Evolutionary conservation across 2,797 vertebrate genomes (phyloP).

Genomic region (Argyrosomus regius): DNA sequence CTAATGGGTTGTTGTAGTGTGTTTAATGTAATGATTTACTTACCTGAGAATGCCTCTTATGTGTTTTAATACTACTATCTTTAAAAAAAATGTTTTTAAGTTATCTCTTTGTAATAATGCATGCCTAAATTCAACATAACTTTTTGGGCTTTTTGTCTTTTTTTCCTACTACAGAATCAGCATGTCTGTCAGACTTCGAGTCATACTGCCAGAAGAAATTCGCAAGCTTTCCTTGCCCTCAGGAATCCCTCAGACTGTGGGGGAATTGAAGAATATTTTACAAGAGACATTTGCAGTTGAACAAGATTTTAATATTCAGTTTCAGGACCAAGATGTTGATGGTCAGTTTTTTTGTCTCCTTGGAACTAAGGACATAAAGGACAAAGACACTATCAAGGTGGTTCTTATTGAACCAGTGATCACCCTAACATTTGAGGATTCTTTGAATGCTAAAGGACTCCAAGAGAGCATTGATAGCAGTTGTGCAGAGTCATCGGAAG

Average conservation of each 20-base stretch:
- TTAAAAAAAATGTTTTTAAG: no score
- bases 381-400: conserved; percentile 48
- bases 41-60: no score
- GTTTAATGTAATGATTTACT: no score
- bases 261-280: background rate
- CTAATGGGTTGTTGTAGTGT: no score
- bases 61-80: no score
- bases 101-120: no score
- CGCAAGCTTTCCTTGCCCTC: conserved; percentile 1
- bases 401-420: conserved; percentile 32
- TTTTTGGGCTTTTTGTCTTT: background rate
- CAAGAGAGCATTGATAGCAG: no score
- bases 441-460: conserved; percentile 1
- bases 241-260: background rate
- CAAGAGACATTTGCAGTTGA: background rate
- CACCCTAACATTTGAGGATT: conserved; percentile 24
- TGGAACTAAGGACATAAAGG: conserved; percentile 18
- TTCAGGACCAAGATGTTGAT: background rate
- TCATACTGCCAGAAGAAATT: background rate
- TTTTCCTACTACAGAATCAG: background rate
- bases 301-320: no score
- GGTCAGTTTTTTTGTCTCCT: background rate
- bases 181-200: conserved; percentile 4
- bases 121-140: background rate
- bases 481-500: no score